These are phyloP conservation scores for Lepidurus apus DNA, from an alignment of 1,140 invertebrate genomes.

Conservation along the genomic window DNA sequence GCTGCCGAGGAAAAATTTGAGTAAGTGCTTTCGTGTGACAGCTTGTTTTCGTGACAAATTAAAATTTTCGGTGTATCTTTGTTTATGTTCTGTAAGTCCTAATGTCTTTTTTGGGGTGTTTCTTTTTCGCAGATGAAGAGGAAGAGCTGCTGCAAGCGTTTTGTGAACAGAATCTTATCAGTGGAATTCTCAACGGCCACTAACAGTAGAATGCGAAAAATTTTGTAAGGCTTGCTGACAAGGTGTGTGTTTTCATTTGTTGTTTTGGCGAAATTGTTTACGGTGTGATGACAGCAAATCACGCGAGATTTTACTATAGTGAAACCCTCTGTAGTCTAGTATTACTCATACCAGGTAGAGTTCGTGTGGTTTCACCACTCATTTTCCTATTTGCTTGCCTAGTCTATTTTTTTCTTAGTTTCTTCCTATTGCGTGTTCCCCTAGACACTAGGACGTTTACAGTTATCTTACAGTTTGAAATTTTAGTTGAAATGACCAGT, in stretches of 20 bases:
- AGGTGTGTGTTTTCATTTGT: not conserved
- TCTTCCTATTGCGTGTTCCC: not conserved
- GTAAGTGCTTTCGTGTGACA: not conserved
- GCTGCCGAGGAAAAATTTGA: not conserved
- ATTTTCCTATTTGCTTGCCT: not conserved
- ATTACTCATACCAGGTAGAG: not conserved
- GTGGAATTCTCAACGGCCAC: not conserved
- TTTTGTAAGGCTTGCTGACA: not conserved
- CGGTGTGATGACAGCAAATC: no score
- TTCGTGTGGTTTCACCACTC: not conserved
- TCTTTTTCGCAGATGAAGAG: not conserved
- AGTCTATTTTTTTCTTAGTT: not conserved
- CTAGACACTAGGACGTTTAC: not conserved
- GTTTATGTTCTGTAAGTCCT: not conserved
- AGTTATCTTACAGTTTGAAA: not conserved
- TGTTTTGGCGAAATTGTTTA: not conserved
- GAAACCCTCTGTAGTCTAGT: not conserved
- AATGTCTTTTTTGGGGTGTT: not conserved
- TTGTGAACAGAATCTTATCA: not conserved
- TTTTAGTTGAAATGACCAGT: not conserved
- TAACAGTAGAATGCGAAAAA: not conserved
- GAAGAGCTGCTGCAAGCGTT: not conserved
- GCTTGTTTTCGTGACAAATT: not conserved
- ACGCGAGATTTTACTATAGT: no score
- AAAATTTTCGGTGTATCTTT: not conserved